Evolutionary conservation across 2,113 vertebrate genomes (phyloP).

Genomic region (Megatriorchis doriae): DNA sequence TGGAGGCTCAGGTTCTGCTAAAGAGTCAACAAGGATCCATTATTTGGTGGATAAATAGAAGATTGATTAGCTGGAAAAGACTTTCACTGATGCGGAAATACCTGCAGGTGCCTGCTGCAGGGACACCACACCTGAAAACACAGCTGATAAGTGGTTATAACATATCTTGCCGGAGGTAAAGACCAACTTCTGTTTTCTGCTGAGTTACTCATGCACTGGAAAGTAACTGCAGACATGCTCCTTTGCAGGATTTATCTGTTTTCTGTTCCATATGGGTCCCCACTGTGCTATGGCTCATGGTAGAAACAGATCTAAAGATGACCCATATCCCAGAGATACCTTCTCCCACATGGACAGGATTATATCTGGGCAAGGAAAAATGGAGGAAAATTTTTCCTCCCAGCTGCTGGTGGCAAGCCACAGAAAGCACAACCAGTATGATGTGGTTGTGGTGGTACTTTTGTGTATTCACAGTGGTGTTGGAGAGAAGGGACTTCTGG

Average conservation of each 20-base stretch:
- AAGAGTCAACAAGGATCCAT: background rate
- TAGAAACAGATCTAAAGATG: background rate
- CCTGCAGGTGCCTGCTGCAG: background rate
- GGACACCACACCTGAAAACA: conserved; percentile 14
- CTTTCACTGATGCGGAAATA: background rate
- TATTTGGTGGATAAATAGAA: conserved; percentile 1
- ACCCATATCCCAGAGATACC: background rate
- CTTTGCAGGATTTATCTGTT: background rate
- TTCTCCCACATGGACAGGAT: background rate
- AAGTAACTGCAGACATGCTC: background rate
- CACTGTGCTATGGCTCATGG: background rate
- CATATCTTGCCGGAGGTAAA: background rate
- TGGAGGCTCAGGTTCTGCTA: background rate
- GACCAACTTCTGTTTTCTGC: background rate
- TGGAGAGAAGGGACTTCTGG: background rate
- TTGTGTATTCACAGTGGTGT: background rate
- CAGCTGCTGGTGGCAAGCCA: background rate
- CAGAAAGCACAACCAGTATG: background rate
- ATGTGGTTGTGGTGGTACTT: background rate
- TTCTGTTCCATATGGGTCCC: background rate
- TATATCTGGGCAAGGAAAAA: background rate
- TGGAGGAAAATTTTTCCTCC: background rate
- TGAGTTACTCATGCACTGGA: background rate
- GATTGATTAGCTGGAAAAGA: conserved; percentile 22
- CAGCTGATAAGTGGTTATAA: background rate